phyloP scores from a whole-genome alignment of 2,113 vertebrate species.

The Passer montanus region DNA sequence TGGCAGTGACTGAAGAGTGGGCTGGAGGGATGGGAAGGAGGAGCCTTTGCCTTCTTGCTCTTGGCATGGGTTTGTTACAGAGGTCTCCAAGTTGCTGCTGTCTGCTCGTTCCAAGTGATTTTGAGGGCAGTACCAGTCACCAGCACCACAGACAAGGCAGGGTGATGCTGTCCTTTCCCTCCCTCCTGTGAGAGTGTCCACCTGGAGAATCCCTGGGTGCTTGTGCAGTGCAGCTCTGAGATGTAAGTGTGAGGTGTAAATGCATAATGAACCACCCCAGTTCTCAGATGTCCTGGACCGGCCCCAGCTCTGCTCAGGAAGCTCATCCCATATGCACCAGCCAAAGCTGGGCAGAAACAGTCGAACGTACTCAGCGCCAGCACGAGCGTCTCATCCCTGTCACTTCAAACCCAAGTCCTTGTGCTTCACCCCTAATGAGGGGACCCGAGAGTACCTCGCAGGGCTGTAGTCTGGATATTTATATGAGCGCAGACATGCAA shows the following conservation, averaged over 20 bases:
- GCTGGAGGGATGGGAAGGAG: neutral
- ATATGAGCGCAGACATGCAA: constrained; percentile 42
- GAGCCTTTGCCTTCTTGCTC: neutral
- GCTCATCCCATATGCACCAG: accelerated
- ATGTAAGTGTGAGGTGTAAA: neutral
- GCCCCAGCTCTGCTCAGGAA: neutral
- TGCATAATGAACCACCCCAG: accelerated
- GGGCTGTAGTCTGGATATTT: constrained; percentile 63
- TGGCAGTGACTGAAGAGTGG: neutral
- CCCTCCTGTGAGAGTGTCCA: accelerated
- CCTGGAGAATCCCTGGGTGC: accelerated
- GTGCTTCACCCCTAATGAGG: constrained; percentile 58
- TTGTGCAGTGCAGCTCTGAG: neutral
- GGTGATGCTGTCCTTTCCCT: neutral
- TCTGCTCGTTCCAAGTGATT: accelerated
- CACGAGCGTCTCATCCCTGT: neutral
- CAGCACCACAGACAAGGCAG: accelerated
- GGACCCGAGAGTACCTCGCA: constrained; percentile 20
- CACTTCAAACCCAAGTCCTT: neutral
- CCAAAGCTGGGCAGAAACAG: neutral
- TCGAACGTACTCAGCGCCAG: accelerated
- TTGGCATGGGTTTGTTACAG: neutral
- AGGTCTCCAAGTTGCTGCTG: neutral
- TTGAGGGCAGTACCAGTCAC: no score
- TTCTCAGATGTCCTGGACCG: accelerated